Percentiles rank a stretch among this genome's conserved stretches.
Conservation (phyloP, 1,140 invertebrate species). For the Mylabris phalerata region DNA sequence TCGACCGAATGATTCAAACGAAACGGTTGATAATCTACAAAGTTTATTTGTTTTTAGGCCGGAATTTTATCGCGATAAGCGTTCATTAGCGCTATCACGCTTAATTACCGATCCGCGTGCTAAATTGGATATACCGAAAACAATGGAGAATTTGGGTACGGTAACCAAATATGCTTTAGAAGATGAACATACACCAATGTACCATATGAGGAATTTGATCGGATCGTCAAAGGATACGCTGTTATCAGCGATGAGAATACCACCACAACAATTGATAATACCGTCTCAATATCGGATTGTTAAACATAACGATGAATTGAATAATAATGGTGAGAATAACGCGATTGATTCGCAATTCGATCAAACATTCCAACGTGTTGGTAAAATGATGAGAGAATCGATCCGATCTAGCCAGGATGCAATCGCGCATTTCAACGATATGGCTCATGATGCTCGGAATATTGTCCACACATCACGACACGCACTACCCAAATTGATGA, state of each 20-base stretch:
- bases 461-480: constrained; percentile 17
- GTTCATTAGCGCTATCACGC: constrained; percentile 15
- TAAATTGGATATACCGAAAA: constrained; percentile 28
- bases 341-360: not conserved
- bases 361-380: constrained; percentile 15
- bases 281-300: constrained; percentile 36
- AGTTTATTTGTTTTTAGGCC: too few species aligned
- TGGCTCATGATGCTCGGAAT: constrained; percentile 30
- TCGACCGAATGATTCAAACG: too few species aligned
- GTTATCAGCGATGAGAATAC: constrained; percentile 31
- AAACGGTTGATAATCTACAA: too few species aligned
- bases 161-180: constrained; percentile 34
- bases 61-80: not conserved
- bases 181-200: constrained; percentile 33
- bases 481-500: constrained; percentile 21
- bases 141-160: constrained; percentile 31
- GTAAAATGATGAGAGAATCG: constrained; percentile 25
- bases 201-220: constrained; percentile 33
- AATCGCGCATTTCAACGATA: constrained; percentile 26
- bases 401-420: constrained; percentile 30
- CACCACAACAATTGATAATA: constrained; percentile 34
- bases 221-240: constrained; percentile 33
- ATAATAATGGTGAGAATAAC: not conserved
- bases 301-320: constrained; percentile 9
- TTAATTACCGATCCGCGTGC: constrained; percentile 24